A percentile compares a stretch with the other conserved stretches of the same genome.
These are phyloP conservation scores for Zele albiditarsus DNA, from an alignment of 2,888 invertebrate genomes.

Conservation along the genomic window DNA sequence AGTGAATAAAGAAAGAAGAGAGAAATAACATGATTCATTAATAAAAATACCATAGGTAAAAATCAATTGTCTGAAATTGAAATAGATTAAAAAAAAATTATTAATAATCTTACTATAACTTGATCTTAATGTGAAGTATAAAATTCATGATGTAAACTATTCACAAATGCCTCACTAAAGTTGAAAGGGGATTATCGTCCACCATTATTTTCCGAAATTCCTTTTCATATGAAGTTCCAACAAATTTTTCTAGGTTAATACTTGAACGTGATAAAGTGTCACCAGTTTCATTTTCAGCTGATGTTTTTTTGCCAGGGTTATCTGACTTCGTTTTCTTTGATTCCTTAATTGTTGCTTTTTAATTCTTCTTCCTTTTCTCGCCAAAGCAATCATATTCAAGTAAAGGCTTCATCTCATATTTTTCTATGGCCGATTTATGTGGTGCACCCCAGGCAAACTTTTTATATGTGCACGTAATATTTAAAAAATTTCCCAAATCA, in stretches of 20 bases:
- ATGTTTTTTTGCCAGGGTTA: not conserved
- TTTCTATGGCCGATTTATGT: too few relatives aligned
- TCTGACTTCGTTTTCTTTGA: not conserved
- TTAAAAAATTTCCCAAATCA: too few relatives aligned
- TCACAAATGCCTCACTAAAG: conserved; percentile 7
- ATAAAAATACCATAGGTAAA: not conserved
- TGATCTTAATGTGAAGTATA: not conserved
- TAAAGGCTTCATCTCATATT: too few relatives aligned
- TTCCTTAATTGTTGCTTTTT: conserved; percentile 8
- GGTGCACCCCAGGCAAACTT: too few relatives aligned
- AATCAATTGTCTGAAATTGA: not conserved
- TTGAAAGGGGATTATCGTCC: conserved; percentile 1
- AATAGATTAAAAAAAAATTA: not conserved
- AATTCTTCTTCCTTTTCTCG: not conserved
- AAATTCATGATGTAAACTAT: conserved; percentile 10
- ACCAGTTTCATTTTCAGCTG: not conserved
- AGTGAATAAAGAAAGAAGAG: conserved; percentile 1
- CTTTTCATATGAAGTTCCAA: conserved; percentile 1
- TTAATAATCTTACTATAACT: too few relatives aligned
- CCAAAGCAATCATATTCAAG: not conserved
- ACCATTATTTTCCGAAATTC: conserved; percentile 14
- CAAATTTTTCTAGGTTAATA: too few relatives aligned
- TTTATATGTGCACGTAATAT: too few relatives aligned
- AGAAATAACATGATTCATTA: not conserved
- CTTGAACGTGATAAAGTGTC: too few relatives aligned